These are phyloP conservation scores for Mastomys natalensis DNA, from an alignment of 2,113 vertebrate genomes.

Conservation along the genomic window DNA sequence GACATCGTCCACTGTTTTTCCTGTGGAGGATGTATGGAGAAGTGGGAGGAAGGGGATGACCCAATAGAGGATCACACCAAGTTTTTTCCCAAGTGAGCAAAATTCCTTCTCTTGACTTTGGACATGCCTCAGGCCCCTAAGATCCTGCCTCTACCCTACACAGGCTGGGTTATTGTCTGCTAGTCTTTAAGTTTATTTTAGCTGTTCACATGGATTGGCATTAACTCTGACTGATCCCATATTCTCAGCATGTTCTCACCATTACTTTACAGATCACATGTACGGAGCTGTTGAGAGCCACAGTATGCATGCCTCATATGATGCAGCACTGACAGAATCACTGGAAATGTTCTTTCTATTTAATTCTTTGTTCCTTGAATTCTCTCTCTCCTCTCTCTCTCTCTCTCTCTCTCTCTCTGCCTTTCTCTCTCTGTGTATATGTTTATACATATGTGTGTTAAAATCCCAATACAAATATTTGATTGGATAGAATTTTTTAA, in stretches of 20 bases:
- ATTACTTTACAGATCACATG: background rate
- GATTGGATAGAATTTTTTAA: background rate
- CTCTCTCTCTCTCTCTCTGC: too few relatives aligned
- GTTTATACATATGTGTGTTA: background rate
- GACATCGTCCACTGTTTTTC: constrained; percentile 94
- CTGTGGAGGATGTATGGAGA: constrained; percentile 91
- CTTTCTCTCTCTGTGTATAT: too few relatives aligned
- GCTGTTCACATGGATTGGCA: background rate
- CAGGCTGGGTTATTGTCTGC: background rate
- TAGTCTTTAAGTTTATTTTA: background rate
- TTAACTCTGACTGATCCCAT: too few relatives aligned
- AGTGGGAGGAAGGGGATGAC: constrained; percentile 92
- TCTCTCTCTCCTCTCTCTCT: too few relatives aligned
- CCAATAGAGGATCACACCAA: constrained; percentile 94
- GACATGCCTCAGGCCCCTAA: too few relatives aligned
- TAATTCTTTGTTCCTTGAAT: background rate
- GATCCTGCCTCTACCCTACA: background rate
- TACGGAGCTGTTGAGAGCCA: background rate
- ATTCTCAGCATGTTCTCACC: background rate
- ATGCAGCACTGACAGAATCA: background rate
- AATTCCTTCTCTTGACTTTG: background rate
- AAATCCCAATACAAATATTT: constrained; percentile 17
- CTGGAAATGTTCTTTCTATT: constrained; percentile 30
- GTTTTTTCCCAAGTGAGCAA: constrained; percentile 93
- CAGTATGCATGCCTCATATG: background rate